Base-by-base conservation (phyloP, 2,113 vertebrate genomes). In the Sminthopsis crassicaudata region DNA sequence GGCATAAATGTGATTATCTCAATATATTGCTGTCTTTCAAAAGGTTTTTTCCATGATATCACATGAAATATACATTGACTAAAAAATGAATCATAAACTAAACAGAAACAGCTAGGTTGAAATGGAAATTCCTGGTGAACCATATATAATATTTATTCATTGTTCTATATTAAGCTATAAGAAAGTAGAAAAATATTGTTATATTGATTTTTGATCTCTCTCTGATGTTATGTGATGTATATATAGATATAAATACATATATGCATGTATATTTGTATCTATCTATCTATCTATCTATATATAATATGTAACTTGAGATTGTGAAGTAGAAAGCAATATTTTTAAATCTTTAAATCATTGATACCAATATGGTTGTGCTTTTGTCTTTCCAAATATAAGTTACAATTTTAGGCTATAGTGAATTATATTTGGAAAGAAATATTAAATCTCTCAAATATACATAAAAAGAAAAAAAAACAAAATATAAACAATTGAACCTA, bases 21-120 rank as follows among this genome's bases (percentile, higher is more conserved):
- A 89, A 46, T 42, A 48, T 2, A 50, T 50, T n/a, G 14, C 91
- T 95, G 91, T n/a, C 52, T 11, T 92, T 88, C 48, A 89, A 60
- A 30, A 89, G n/a, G 0, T 42, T 89, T 91, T 50, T 48, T 89
- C n/a, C 19, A 46, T 84, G 11, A 36, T 46, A 52, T 30, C 46
- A 51, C 54, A 57, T 46, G 50, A 94, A 90, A 84, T 55, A 57
- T 14, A 3, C 6, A 57, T 55, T 76, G n/a, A 48, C n/a, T 4
- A 76, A 76, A 94, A 91, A 60, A 10, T 67, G 51, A 92, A 92
- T 95, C 36, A 91, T 76, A 50, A 6, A 46, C 42, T 89, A 91
- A 36, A 8, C 60, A 92, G 25, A 91, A 36, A 8, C 60, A 92
- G 25, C 8, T 27, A 67, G 88, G 36, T 89, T 5, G 36, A 76